A percentile compares a stretch with the other conserved stretches of the same genome.
Conservation (phyloP, 2,113 vertebrate species). For the Charadrius vociferus region DNA sequence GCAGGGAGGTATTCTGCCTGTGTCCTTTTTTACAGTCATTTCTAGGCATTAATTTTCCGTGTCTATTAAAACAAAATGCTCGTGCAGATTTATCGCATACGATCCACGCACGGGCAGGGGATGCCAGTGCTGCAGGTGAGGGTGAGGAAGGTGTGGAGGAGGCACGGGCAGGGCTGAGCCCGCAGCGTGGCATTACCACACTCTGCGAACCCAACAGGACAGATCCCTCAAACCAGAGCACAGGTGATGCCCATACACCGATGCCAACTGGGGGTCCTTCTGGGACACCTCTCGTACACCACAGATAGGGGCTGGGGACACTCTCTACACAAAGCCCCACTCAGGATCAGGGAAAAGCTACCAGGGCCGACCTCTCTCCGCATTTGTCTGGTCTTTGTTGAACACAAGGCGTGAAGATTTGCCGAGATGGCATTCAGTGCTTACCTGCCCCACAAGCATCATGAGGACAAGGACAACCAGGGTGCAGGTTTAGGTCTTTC, state of each 20-base stretch:
- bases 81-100: not conserved
- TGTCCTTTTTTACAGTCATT: not conserved
- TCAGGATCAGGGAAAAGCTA: not conserved
- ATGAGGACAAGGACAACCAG: not conserved
- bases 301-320: not conserved
- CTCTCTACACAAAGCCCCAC: fast-evolving
- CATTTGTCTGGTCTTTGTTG: not conserved
- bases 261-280: not conserved
- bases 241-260: not conserved
- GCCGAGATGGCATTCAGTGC: not conserved
- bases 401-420: not conserved
- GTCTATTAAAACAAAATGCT: not conserved
- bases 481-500: not conserved
- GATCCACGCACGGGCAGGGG: not conserved
- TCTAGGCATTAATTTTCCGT: slow-evolving; percentile 1
- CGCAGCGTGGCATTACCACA: not conserved
- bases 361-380: not conserved
- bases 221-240: not conserved
- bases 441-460: not conserved
- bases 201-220: not conserved
- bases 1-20: not conserved
- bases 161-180: not conserved
- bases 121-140: not conserved
- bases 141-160: not conserved
- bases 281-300: not conserved